phyloP scores from a whole-genome alignment of 2,113 vertebrate species.

The Erythrocercus mccallii region DNA sequence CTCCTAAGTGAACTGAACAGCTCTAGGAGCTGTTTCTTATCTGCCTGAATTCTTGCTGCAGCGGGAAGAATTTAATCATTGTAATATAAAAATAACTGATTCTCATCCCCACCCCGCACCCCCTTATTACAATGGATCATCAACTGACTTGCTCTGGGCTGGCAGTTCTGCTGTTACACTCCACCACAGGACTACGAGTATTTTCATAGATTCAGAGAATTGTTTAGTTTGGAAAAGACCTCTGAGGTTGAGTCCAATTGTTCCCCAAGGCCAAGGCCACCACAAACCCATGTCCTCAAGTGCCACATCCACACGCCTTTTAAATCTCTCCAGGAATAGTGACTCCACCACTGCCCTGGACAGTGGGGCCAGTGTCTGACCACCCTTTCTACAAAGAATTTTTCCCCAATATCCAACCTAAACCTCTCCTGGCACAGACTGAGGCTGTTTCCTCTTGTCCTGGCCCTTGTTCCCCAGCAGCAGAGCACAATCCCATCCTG shows the following conservation, averaged over 20 bases:
- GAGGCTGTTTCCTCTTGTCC: rapidly evolving
- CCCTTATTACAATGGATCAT: neutral
- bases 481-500: neutral
- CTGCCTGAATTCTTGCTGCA: neutral
- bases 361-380: neutral
- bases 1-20: neutral
- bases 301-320: neutral
- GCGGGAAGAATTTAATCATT: neutral
- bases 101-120: neutral
- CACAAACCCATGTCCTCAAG: neutral
- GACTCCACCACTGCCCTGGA: neutral
- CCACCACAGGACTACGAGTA: neutral
- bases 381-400: neutral
- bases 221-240: neutral
- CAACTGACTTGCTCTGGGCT: neutral
- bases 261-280: neutral
- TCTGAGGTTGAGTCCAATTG: neutral
- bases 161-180: neutral
- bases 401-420: neutral
- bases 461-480: neutral
- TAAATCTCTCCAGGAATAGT: neutral
- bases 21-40: neutral
- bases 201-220: neutral
- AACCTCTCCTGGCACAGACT: neutral
- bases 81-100: neutral